A percentile compares a stretch with the other conserved stretches of the same genome.
Conservation (phyloP, 1,140 invertebrate species). For the Pantala flavescens region DNA sequence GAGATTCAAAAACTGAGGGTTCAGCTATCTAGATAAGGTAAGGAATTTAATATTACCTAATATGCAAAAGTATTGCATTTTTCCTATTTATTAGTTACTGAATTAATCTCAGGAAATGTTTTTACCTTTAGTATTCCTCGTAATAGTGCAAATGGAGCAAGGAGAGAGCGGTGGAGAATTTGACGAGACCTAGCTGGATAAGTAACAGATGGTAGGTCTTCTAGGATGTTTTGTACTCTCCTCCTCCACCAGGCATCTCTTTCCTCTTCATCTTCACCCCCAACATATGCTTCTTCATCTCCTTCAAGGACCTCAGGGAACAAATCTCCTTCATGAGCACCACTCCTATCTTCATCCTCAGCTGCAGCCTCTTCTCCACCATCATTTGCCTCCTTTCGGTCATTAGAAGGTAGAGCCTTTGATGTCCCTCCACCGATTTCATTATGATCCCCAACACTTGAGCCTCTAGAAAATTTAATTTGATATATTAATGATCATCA, state of each 20-base stretch:
- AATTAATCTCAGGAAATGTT: no score
- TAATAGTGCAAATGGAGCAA: not conserved
- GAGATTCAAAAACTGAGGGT: no score
- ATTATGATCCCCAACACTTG: conserved; percentile 73
- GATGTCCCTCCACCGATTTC: conserved; percentile 79
- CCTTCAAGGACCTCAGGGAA: not conserved
- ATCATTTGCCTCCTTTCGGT: conserved; percentile 26
- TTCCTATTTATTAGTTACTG: no score
- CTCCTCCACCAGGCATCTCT: not conserved
- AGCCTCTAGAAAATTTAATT: conserved; percentile 46
- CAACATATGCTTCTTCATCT: not conserved
- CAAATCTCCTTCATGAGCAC: not conserved
- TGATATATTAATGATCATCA: no score
- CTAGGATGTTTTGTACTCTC: not conserved
- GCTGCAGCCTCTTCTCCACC: not conserved
- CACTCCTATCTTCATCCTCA: not conserved
- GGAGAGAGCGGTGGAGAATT: not conserved
- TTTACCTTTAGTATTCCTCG: not conserved
- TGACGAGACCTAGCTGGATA: not conserved
- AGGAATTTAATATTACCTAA: no score
- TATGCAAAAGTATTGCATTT: no score
- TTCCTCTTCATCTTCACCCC: not conserved
- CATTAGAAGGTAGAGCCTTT: conserved; percentile 41
- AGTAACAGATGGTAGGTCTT: not conserved
- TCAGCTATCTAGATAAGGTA: no score